Conservation (phyloP, 2,113 vertebrate species). For the Rhabdomys dilectus region DNA sequence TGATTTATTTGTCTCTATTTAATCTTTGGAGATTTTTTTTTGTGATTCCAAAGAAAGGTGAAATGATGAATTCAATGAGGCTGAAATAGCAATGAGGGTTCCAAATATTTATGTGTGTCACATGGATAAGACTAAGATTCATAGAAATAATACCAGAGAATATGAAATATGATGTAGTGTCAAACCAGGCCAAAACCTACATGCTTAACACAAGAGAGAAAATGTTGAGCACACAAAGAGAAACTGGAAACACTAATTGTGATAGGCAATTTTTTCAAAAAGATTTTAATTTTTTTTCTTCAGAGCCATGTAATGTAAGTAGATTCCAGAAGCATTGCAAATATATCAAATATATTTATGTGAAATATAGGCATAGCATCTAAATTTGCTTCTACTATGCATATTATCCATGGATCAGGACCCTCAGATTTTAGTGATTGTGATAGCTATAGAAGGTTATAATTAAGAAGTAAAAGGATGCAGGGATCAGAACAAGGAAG, state of each 20-base stretch:
- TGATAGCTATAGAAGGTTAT: background rate
- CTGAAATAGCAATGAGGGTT: background rate
- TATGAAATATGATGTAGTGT: background rate
- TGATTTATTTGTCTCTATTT: slow-evolving; percentile 26
- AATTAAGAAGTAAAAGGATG: background rate
- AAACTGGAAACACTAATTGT: background rate
- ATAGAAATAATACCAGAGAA: background rate
- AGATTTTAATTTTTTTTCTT: background rate
- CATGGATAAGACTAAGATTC: background rate
- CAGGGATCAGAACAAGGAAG: background rate
- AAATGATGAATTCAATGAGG: background rate
- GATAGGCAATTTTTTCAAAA: background rate
- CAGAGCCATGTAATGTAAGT: background rate
- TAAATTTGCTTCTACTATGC: background rate
- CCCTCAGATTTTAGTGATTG: background rate
- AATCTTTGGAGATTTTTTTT: background rate
- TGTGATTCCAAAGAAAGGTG: slow-evolving; percentile 29
- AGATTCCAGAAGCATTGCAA: background rate
- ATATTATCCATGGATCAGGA: background rate
- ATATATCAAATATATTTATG: background rate
- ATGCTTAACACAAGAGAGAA: background rate
- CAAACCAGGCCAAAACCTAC: background rate
- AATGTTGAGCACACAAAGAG: background rate
- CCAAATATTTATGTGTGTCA: slow-evolving; percentile 16
- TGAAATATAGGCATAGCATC: background rate